phyloP scores from a whole-genome alignment of 2,797 vertebrate genomes.

The Acipenser ruthenus region DNA sequence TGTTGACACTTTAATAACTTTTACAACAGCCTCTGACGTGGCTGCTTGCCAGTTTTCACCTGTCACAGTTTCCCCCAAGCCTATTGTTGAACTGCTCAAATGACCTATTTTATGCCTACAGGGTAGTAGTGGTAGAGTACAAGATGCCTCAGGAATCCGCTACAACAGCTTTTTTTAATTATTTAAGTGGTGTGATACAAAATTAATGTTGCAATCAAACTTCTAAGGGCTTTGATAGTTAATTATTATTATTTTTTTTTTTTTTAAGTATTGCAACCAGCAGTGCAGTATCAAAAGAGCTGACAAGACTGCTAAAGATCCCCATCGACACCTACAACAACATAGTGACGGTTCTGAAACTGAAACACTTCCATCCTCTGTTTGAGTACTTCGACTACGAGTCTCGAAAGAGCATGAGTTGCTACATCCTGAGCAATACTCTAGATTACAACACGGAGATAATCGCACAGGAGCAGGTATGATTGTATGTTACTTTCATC shows the following conservation, averaged over 20 bases:
- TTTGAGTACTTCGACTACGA: conserved; percentile 98
- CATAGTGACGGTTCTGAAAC: conserved; percentile 85
- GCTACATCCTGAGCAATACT: conserved; percentile 91
- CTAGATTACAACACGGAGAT: conserved; percentile 93
- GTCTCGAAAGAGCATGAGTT: conserved; percentile 96
- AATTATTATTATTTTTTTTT: conserved; percentile 23
- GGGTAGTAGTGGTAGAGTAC: too few species aligned
- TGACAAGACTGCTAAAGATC: conserved; percentile 92
- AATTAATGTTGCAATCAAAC: too few species aligned
- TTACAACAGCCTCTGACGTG: too few species aligned
- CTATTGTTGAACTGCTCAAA: too few species aligned
- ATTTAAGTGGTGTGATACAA: too few species aligned
- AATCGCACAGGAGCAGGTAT: conserved; percentile 90
- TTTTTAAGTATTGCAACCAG: conserved; percentile 86
- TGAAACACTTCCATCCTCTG: conserved; percentile 92
- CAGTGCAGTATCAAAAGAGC: conserved; percentile 94
- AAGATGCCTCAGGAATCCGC: too few species aligned
- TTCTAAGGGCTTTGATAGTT: background rate
- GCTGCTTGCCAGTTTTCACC: too few species aligned
- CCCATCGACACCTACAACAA: conserved; percentile 96
- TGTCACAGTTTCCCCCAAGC: too few species aligned
- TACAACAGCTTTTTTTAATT: too few species aligned
- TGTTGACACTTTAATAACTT: too few species aligned
- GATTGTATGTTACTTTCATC: background rate
- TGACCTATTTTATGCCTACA: too few species aligned